These are phyloP conservation scores for Atherinosoma microstoma DNA, from an alignment of 2,797 vertebrate genomes.

Conservation along the genomic window DNA sequence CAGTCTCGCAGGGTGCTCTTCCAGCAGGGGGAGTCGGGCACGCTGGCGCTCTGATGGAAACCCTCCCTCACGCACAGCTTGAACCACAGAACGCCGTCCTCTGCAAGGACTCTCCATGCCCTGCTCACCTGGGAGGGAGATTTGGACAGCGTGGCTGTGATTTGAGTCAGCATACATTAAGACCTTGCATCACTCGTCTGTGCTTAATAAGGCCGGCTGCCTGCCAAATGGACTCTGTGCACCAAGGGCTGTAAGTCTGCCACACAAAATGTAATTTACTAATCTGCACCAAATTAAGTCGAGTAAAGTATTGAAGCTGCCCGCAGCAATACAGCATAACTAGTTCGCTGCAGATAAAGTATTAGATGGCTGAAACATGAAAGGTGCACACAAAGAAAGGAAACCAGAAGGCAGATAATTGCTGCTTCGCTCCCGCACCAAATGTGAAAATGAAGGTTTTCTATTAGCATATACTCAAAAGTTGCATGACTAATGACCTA, in stretches of 20 bases:
- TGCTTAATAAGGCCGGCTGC: slow-evolving; percentile 46
- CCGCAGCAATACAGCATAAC: background rate
- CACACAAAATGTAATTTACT: slow-evolving; percentile 39
- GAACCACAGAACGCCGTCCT: slow-evolving; percentile 94
- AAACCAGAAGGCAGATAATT: too few relatives aligned
- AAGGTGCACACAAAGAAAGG: background rate
- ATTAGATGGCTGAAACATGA: background rate
- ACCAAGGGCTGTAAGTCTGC: slow-evolving; percentile 7
- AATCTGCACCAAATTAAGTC: slow-evolving; percentile 39
- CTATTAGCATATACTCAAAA: too few relatives aligned
- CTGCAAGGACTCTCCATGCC: slow-evolving; percentile 91
- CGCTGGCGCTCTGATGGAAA: slow-evolving; percentile 79
- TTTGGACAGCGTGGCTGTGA: slow-evolving; percentile 24
- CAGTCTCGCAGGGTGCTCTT: slow-evolving; percentile 90
- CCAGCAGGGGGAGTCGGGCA: slow-evolving; percentile 92
- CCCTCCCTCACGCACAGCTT: slow-evolving; percentile 89
- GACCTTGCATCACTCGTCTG: slow-evolving; percentile 41
- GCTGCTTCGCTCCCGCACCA: too few relatives aligned
- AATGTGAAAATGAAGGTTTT: too few relatives aligned
- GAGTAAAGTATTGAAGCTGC: slow-evolving; percentile 11
- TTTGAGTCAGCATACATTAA: slow-evolving; percentile 69
- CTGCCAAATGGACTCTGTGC: slow-evolving; percentile 46
- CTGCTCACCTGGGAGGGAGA: slow-evolving; percentile 89
- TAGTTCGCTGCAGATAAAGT: slow-evolving; percentile 2
- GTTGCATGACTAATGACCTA: too few relatives aligned